Evolutionary conservation across 2,113 vertebrate species (phyloP).

Genomic region (Limanda limanda): DNA sequence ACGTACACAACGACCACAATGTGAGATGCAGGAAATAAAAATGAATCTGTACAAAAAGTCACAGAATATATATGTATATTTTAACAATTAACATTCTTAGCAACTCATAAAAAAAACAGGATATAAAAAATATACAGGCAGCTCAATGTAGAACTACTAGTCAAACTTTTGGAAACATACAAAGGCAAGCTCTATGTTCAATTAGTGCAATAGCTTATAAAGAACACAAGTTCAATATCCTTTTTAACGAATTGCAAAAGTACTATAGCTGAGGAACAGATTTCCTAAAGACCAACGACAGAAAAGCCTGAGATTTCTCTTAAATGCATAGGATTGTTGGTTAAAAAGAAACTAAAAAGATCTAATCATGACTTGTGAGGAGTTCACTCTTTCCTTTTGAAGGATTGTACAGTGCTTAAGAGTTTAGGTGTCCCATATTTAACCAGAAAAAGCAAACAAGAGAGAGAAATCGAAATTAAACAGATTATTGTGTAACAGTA

Average conservation of each 20-base stretch:
- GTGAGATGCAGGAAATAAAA: background rate
- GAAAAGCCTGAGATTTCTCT: slow-evolving; percentile 50
- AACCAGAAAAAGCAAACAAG: background rate
- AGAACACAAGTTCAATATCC: background rate
- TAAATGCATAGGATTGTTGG: slow-evolving; percentile 66
- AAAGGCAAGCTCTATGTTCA: slow-evolving; percentile 30
- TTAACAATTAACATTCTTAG: slow-evolving; percentile 30
- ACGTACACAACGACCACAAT: background rate
- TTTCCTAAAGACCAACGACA: background rate
- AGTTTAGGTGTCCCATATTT: background rate
- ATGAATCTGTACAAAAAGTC: background rate
- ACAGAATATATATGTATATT: slow-evolving; percentile 11
- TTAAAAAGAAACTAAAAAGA: background rate
- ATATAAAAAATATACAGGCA: slow-evolving; percentile 65
- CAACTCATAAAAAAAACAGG: slow-evolving; percentile 47
- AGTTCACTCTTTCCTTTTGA: background rate
- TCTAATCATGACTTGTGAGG: background rate
- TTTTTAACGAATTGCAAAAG: background rate
- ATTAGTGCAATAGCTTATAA: background rate
- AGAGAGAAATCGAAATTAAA: background rate
- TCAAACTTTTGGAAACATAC: slow-evolving; percentile 24
- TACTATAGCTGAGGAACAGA: slow-evolving; percentile 7
- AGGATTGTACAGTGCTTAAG: background rate
- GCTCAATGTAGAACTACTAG: slow-evolving; percentile 45
- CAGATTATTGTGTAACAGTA: background rate